Evolutionary conservation across 30 jellyfish, hydroid and myxozoan genomes (phyloP), one percentile per base, ranked within the genome.

Genomic region (Cassiopea xamachana): DNA sequence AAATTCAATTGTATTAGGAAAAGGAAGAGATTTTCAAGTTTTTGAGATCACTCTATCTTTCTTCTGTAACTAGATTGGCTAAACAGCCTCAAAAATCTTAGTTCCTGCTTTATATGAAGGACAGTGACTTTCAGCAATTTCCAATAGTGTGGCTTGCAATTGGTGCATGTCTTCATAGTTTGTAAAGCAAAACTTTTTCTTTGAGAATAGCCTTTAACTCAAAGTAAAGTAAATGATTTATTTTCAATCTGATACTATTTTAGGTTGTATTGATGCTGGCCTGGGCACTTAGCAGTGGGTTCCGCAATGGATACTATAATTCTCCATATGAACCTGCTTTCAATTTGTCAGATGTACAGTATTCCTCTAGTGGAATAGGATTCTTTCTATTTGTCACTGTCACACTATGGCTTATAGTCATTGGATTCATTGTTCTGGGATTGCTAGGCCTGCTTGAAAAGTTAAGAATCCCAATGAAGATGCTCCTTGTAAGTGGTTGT

Each of bases 331-430:
- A 7, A 1, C 3, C 1, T 2, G 71, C 55, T 18, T 9, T 2
- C 48, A 8, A 51, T 8, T 2, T 2, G 10, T 71, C 80, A 18
- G 50, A 51, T 43, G 55, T 73, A 27, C n/a, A 12, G 45, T 89
- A 80, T 73, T 45, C 88, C 7, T 39, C 69, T 55, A 89, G 96
- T 6, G 88, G 84, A 16, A 81, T 75, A 69, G 96, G 92, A 15
- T 89, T 89, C 82, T 89, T 89, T 61, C 77, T 89, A 50, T 89
- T 89, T 80, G 92, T 79, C 51, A 89, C 96, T 15, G 92, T 89
- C 60, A 71, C 96, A 9, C 77, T 81, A 9, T 89, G 96, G 96
- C 8, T 89, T 2, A 49, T 89, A 16, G 96, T 81, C 47, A 49
- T 80, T 47, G 19, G 80, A 19, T 1, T 74, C 67, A 19, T 89